These are phyloP conservation scores for Seriola aureovittata DNA, from an alignment of 2,113 vertebrate species.

Conservation along the genomic window DNA sequence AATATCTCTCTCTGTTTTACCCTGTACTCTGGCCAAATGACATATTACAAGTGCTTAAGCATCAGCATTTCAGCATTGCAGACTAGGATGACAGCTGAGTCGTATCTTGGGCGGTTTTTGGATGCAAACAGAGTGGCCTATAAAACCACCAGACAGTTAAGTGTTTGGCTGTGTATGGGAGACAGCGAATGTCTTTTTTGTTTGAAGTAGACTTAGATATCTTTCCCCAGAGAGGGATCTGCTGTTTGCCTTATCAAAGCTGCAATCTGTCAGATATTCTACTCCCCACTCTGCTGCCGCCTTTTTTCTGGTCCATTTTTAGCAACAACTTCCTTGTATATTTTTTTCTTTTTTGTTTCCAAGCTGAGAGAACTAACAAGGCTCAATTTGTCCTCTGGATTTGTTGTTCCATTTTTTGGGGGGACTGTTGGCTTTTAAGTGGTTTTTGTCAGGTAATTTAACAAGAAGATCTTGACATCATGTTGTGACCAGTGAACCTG, in stretches of 20 bases:
- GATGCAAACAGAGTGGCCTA: conserved; percentile 49
- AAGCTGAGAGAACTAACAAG: conserved; percentile 14
- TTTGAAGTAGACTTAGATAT: conserved; percentile 48
- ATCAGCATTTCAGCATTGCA: conserved; percentile 24
- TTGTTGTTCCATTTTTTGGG: conserved; percentile 11
- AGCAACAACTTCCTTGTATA: conserved; percentile 46
- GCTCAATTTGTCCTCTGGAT: conserved; percentile 1
- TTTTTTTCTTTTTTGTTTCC: conserved; percentile 33
- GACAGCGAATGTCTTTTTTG: conserved; percentile 38
- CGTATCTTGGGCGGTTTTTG: conserved; percentile 33
- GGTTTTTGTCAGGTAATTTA: background rate
- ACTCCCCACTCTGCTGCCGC: conserved; percentile 28
- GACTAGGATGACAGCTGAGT: conserved; percentile 43
- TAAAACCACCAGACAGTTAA: conserved; percentile 56
- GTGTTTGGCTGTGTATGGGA: conserved; percentile 49
- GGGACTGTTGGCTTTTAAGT: background rate
- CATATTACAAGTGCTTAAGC: conserved; percentile 9
- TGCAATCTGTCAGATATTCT: conserved; percentile 64
- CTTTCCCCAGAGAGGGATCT: conserved; percentile 36
- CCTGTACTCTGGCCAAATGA: background rate
- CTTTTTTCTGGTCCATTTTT: conserved; percentile 55
- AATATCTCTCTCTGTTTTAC: conserved; percentile 7
- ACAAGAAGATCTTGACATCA: background rate
- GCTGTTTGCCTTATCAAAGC: conserved; percentile 60
- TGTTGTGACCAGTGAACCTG: background rate